Conservation (phyloP, 2,113 vertebrate species). For the Callithrix jacchus region DNA sequence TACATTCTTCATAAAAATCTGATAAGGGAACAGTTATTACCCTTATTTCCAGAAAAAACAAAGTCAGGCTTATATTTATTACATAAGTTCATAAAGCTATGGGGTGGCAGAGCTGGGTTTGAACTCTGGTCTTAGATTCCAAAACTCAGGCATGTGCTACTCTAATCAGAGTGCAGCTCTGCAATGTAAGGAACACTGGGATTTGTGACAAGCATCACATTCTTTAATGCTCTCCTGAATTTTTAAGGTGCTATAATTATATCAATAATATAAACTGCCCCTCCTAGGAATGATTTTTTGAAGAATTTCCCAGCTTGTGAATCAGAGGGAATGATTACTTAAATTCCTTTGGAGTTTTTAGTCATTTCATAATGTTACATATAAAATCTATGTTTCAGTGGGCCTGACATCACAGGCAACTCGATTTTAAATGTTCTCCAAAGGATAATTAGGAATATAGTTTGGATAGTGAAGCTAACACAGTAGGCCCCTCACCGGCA, state of each 20-base stretch:
- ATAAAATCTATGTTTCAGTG: neutral
- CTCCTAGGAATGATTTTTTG: neutral
- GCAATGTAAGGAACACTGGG: neutral
- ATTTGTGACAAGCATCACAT: neutral
- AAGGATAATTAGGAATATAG: neutral
- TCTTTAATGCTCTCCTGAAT: neutral
- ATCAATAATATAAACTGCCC: neutral
- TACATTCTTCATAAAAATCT: neutral
- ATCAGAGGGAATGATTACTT: neutral
- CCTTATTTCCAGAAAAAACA: neutral
- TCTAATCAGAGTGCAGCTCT: neutral
- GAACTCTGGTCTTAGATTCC: neutral
- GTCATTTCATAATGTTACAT: neutral
- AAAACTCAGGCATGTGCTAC: neutral
- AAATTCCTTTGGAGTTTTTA: neutral
- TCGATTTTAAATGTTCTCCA: neutral
- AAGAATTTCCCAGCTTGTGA: neutral
- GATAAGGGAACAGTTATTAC: neutral
- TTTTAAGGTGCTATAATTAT: neutral
- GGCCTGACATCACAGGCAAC: neutral
- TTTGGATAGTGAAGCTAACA: neutral
- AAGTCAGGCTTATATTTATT: neutral
- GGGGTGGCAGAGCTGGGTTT: neutral
- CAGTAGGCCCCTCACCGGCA: neutral
- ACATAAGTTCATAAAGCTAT: neutral